Evolutionary conservation across 2,888 invertebrate genomes (phyloP).

Genomic region (Branchipolynoe longqiensis): DNA sequence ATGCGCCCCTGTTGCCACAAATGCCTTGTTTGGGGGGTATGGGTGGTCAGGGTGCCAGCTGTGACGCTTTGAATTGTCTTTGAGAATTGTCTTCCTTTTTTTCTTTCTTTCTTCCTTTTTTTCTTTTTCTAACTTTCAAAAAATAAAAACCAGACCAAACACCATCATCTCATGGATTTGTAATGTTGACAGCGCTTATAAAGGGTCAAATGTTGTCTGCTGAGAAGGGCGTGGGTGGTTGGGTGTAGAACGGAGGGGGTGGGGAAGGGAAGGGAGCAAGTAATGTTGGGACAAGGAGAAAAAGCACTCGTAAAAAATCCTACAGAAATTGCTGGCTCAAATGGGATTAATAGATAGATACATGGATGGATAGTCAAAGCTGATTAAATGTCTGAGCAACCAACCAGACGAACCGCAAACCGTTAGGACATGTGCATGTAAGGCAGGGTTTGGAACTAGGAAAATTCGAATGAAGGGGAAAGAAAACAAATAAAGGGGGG

Average conservation of each 20-base stretch:
- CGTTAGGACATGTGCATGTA: constrained; percentile 50
- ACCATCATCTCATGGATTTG: too few relatives aligned
- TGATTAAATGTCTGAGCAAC: too few relatives aligned
- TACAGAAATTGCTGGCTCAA: constrained; percentile 6
- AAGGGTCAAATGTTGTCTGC: too few relatives aligned
- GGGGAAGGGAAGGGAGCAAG: too few relatives aligned
- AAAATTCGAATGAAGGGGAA: too few relatives aligned
- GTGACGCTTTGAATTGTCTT: constrained; percentile 15
- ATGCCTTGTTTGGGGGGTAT: constrained; percentile 57
- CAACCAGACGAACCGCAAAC: constrained; percentile 62
- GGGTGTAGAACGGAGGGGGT: too few relatives aligned
- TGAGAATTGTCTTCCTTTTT: background rate
- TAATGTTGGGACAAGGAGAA: constrained; percentile 49
- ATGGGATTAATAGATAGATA: constrained; percentile 30
- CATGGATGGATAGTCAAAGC: constrained; percentile 50
- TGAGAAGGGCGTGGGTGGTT: too few relatives aligned
- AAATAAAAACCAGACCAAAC: too few relatives aligned
- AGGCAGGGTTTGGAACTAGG: constrained; percentile 48
- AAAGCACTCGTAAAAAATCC: constrained; percentile 24
- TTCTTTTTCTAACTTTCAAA: too few relatives aligned
- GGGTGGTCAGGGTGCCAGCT: constrained; percentile 45
- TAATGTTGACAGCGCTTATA: too few relatives aligned
- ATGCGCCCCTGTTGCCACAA: constrained; percentile 58
- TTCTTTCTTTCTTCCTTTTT: background rate
- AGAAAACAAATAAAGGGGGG: constrained; percentile 14